These are phyloP conservation scores for Nysson spinosus DNA, from an alignment of 2,888 invertebrate species.

Conservation along the genomic window DNA sequence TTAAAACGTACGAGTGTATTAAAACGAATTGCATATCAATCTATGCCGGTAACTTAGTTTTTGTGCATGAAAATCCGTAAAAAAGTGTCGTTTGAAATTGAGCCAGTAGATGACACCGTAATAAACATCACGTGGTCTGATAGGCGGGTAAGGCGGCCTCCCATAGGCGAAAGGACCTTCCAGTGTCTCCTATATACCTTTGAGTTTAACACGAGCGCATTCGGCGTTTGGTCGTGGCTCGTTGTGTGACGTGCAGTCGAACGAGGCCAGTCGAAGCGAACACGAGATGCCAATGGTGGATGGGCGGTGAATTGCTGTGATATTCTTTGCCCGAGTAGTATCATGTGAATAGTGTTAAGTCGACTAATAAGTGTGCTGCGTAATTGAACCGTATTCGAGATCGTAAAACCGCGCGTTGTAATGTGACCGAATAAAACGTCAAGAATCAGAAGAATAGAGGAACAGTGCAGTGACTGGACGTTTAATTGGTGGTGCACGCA, in stretches of 20 bases:
- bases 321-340: constrained; percentile 22
- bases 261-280: constrained; percentile 27
- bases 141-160: too few relatives aligned
- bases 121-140: too few relatives aligned
- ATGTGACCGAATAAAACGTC: constrained; percentile 49
- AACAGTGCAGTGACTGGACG: constrained; percentile 47
- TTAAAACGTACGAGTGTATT: too few relatives aligned
- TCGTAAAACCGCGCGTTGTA: constrained; percentile 23
- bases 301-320: constrained; percentile 41
- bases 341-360: constrained; percentile 48
- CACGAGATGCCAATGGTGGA: constrained; percentile 42
- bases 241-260: constrained; percentile 26
- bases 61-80: too few relatives aligned
- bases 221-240: constrained; percentile 19
- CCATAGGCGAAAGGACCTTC: constrained; percentile 22
- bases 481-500: constrained; percentile 52
- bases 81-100: too few relatives aligned
- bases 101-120: too few relatives aligned
- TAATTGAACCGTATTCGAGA: constrained; percentile 12
- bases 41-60: too few relatives aligned
- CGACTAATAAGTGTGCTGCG: constrained; percentile 31
- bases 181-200: constrained; percentile 24
- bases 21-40: too few relatives aligned
- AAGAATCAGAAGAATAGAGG: constrained; percentile 10
- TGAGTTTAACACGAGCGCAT: constrained; percentile 17